Percentiles rank a stretch among this genome's conserved stretches.
phyloP scores from a whole-genome alignment of 1,140 invertebrate species.

The Tetragonula clypearis region DNA sequence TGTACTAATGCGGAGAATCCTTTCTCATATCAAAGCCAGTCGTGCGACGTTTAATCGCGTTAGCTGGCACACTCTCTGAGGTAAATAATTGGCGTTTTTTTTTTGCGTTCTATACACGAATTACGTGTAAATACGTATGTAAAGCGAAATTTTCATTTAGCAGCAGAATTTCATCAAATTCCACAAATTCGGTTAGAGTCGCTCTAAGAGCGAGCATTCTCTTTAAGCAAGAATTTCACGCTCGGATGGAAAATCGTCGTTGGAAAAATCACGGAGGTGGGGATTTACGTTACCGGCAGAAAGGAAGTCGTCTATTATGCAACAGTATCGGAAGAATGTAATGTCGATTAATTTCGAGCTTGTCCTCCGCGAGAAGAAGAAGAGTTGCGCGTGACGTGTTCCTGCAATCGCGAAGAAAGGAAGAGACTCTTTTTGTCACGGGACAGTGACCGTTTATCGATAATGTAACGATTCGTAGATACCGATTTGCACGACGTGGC shows the following conservation, averaged over 20 bases:
- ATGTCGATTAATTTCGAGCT: neutral
- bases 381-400: too few relatives aligned
- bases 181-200: neutral
- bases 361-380: neutral
- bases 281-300: neutral
- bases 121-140: neutral
- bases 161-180: neutral
- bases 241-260: neutral
- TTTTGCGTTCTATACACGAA: neutral
- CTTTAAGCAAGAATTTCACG: too few relatives aligned
- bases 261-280: neutral
- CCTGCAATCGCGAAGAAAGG: neutral
- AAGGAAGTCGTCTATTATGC: slow-evolving; percentile 8
- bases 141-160: neutral
- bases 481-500: slow-evolving; percentile 40
- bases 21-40: neutral
- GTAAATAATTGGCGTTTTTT: neutral
- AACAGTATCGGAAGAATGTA: neutral
- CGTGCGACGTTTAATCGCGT: neutral
- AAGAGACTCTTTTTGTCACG: neutral
- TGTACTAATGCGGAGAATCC: neutral
- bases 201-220: neutral
- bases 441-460: slow-evolving; percentile 17
- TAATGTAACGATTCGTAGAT: neutral
- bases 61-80: neutral